phyloP scores from a whole-genome alignment of 2,888 invertebrate genomes.

The Lasioglossum calceatum region DNA sequence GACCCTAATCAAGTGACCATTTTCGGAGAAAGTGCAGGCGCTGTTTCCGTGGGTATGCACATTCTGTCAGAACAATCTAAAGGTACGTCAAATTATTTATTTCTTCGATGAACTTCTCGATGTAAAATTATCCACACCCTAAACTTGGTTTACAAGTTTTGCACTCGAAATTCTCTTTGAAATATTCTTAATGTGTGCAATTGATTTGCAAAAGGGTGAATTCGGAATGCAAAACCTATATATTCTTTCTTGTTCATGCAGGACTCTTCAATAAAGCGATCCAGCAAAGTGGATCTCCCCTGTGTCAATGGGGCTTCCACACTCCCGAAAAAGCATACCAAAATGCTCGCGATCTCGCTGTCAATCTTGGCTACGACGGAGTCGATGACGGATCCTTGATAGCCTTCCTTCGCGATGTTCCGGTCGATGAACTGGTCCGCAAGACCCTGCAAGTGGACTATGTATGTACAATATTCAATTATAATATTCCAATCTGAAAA shows the following conservation, averaged over 20 bases:
- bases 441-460: neutral
- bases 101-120: neutral
- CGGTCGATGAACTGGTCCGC: constrained; percentile 37
- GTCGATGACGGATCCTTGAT: constrained; percentile 50
- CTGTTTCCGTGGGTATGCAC: constrained; percentile 77
- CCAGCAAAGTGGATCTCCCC: constrained; percentile 85
- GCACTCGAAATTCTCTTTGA: too few species aligned
- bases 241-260: constrained; percentile 25
- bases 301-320: constrained; percentile 85
- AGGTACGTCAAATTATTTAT: constrained; percentile 41
- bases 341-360: constrained; percentile 82
- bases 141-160: neutral
- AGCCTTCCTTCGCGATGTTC: constrained; percentile 42
- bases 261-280: constrained; percentile 86
- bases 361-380: constrained; percentile 64
- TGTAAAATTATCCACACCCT: neutral
- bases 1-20: constrained; percentile 89
- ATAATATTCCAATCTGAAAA: too few species aligned
- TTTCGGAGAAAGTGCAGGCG: constrained; percentile 90
- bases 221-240: too few species aligned
- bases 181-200: too few species aligned
- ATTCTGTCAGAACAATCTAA: constrained; percentile 24
- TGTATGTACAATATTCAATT: neutral
- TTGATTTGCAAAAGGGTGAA: too few species aligned
- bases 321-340: constrained; percentile 24